phyloP scores from a whole-genome alignment of 2,888 invertebrate genomes.

The Labia minor region DNA sequence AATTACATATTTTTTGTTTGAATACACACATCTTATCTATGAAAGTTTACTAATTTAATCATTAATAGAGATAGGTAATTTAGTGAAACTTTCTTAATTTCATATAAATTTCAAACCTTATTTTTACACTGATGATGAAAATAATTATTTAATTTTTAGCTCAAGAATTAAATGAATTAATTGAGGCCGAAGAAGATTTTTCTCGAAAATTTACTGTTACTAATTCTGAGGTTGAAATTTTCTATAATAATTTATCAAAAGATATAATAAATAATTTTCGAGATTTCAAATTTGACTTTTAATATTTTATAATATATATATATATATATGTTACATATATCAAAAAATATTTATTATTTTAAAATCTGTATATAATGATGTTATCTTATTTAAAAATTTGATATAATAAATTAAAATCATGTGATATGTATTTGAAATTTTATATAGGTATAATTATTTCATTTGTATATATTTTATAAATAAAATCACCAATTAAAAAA shows the following conservation, averaged over 20 bases:
- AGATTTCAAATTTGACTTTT: conserved; percentile 3
- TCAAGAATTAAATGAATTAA: background rate
- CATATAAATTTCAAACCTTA: too few relatives aligned
- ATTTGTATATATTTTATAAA: conserved; percentile 18
- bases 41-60: too few relatives aligned
- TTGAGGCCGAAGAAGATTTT: background rate
- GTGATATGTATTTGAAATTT: background rate
- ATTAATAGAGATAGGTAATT: too few relatives aligned
- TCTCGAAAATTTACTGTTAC: background rate
- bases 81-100: too few relatives aligned
- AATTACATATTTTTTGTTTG: too few relatives aligned
- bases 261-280: background rate
- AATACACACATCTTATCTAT: too few relatives aligned
- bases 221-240: background rate
- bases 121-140: too few relatives aligned
- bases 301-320: background rate
- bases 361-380: background rate
- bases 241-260: background rate
- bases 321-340: background rate
- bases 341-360: background rate
- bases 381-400: background rate
- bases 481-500: background rate
- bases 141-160: background rate
- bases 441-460: background rate
- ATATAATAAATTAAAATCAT: background rate